Conservation (phyloP, 2,113 vertebrate genomes). For the Prietella phreatophila region DNA sequence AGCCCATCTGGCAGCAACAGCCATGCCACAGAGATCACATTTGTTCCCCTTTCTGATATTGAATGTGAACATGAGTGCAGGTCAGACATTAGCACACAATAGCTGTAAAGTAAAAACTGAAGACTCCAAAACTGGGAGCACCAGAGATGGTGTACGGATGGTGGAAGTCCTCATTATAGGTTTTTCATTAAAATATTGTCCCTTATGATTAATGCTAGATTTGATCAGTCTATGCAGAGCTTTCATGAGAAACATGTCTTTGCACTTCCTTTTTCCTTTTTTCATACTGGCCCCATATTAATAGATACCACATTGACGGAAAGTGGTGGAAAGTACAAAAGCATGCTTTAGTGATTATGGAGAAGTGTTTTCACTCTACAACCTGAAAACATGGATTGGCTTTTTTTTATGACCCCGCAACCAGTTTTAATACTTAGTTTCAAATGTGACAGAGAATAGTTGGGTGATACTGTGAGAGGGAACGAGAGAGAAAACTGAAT, state of each 20-base stretch:
- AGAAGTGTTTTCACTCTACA: conserved; percentile 37
- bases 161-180: not conserved
- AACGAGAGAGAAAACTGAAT: conserved; percentile 11
- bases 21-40: not conserved
- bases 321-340: not conserved
- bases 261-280: conserved; percentile 8
- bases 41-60: not conserved
- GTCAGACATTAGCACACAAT: not conserved
- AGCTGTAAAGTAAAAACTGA: not conserved
- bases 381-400: conserved; percentile 15
- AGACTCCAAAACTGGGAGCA: not conserved
- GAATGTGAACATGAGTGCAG: not conserved
- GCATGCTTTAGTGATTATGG: conserved; percentile 34
- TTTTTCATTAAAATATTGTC: not conserved
- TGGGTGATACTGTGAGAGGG: not conserved
- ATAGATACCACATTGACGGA: conserved; percentile 45
- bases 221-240: not conserved
- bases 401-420: conserved; percentile 26
- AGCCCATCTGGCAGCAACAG: not conserved
- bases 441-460: conserved; percentile 25
- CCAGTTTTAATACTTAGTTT: conserved; percentile 28
- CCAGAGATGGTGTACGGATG: not conserved
- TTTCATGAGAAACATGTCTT: conserved; percentile 25
- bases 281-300: conserved; percentile 8
- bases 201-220: not conserved